Base-by-base conservation (phyloP, 2,113 vertebrate species). In the Menura novaehollandiae region DNA sequence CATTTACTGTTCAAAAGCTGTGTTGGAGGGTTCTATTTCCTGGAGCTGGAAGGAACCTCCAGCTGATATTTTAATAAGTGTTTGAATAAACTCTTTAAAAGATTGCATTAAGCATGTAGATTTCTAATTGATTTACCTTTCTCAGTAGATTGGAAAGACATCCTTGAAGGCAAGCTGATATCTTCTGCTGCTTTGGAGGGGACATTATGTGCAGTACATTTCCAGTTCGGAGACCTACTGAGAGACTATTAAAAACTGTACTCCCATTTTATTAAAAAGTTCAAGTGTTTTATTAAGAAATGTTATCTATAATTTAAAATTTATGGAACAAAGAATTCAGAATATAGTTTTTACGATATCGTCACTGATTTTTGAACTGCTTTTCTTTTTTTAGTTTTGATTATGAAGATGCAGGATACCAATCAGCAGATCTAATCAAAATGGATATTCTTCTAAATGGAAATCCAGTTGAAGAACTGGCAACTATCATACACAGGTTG, bases 401-500 rank as follows among this genome's bases (percentile, higher is more conserved):
- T 98, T 99, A 99, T 67, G 99, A 99, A 97, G 99, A 99, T 84
- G 98, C 99, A 58, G 99, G 99, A 53, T 99, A 99, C 96, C 98
- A 99, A 96, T 16, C 98, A 26, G 99, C 99, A 86, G 98, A 99
- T 52, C 97, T 99, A 91, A 97, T 99, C 72, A 99, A 99, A 98
- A 99, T 99, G 98, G 99, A 99, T 89, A 98, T 99, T 96, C 98
- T 99, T 39, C 91, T 99, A 80, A 99, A 99, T 86, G 99, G 99
- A 76, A 98, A 96, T 58, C 91, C 97, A 18, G 99, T 99, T 74
- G 99, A 99, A 93, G 99, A 99, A 87, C 98, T 99, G 69, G 96
- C 98, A 77, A 99, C 98, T 11, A 94, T 99, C 51, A 97, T 98
- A 63, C 99, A 99, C 97, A 98, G 89, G 97, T 90, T 78, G 27